Percentiles rank a stretch among this genome's conserved stretches.
These are phyloP conservation scores for Phytoseiulus persimilis DNA, from an alignment of 2,888 invertebrate genomes.

Conservation along the genomic window DNA sequence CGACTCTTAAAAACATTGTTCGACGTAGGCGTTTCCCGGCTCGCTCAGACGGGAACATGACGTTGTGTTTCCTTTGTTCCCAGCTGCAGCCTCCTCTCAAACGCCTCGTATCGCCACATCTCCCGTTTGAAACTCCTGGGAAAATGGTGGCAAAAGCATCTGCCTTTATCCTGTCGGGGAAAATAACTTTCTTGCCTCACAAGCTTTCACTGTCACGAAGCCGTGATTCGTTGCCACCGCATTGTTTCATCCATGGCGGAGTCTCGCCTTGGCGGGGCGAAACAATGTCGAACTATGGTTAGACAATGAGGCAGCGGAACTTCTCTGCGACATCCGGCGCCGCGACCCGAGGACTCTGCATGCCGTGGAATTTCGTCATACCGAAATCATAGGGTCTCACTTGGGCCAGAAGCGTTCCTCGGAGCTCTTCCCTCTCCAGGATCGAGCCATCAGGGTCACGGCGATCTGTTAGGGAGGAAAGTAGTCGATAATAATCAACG, in stretches of 20 bases:
- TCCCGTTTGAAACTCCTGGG: not conserved
- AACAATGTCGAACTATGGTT: not conserved
- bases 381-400: not conserved
- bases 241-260: not conserved
- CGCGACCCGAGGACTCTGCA: not conserved
- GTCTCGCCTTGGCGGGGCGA: not conserved
- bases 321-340: not conserved
- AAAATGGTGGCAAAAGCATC: too few species aligned
- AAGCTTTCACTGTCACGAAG: not conserved
- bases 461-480: too few species aligned
- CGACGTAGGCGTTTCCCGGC: not conserved
- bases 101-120: not conserved
- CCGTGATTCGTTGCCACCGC: not conserved
- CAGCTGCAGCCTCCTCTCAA: not conserved
- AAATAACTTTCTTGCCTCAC: not conserved
- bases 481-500: too few species aligned
- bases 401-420: too few species aligned
- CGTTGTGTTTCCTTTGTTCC: not conserved
- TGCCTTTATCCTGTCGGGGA: not conserved
- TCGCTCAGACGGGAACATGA: not conserved
- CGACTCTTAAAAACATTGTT: not conserved
- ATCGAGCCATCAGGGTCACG: not conserved
- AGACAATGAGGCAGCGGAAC: not conserved
- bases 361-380: not conserved
- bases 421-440: not conserved